Evolutionary conservation across 2,797 vertebrate species (phyloP).

Genomic region (Chanos chanos): DNA sequence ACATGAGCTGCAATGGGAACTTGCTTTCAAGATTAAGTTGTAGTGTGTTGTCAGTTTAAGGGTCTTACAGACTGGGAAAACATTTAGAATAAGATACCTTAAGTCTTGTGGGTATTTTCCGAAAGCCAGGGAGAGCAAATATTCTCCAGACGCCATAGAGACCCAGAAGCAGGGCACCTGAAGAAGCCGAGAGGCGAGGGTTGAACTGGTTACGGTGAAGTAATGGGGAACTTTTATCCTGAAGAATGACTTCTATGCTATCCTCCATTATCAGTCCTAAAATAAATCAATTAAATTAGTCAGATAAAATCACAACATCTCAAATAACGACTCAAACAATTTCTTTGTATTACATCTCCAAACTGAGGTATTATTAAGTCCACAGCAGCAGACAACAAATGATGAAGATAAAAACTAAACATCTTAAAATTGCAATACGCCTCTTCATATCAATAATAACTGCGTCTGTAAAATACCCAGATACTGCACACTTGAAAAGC

Average conservation of each 20-base stretch:
- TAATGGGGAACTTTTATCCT: conserved; percentile 44
- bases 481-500: background rate
- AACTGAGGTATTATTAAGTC: too few species aligned
- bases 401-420: too few species aligned
- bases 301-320: background rate
- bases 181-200: conserved; percentile 43
- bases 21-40: too few species aligned
- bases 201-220: conserved; percentile 38
- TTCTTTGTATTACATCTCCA: too few species aligned
- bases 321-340: too few species aligned
- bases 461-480: too few species aligned
- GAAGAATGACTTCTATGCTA: conserved; percentile 66
- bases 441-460: too few species aligned
- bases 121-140: conserved; percentile 67
- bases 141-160: conserved; percentile 69
- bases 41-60: too few species aligned
- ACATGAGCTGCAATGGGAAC: too few species aligned
- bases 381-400: too few species aligned
- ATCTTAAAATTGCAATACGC: too few species aligned
- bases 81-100: conserved; percentile 57
- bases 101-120: conserved; percentile 64
- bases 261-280: conserved; percentile 65
- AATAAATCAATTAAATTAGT: background rate
- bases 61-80: conserved; percentile 2
- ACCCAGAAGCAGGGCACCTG: conserved; percentile 54